Evolutionary conservation across 2,797 vertebrate species (phyloP).

Genomic region (Danio albolineatus): DNA sequence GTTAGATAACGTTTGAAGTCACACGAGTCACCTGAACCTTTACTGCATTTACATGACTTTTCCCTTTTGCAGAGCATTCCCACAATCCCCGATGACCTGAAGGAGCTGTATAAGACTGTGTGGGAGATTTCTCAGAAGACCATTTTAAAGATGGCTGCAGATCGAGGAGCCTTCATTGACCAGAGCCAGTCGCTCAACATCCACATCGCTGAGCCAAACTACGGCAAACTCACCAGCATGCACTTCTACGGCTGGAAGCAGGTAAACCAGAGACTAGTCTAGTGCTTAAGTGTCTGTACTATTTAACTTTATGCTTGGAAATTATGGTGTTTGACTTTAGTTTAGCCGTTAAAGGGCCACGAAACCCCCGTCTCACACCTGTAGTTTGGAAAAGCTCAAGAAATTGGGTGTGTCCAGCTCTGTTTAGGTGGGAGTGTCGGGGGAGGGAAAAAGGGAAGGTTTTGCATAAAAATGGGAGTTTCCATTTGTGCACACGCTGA

Average conservation of each 20-base stretch:
- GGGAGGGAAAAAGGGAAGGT: too few species aligned
- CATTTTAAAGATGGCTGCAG: slow-evolving; percentile 94
- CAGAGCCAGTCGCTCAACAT: slow-evolving; percentile 99
- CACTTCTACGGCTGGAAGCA: slow-evolving; percentile 99
- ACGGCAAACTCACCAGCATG: slow-evolving; percentile 98
- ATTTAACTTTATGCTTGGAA: too few species aligned
- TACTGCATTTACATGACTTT: neutral
- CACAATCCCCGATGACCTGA: slow-evolving; percentile 89
- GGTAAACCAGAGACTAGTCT: slow-evolving; percentile 67
- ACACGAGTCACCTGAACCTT: neutral
- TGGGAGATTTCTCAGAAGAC: slow-evolving; percentile 99
- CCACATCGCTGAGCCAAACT: slow-evolving; percentile 97
- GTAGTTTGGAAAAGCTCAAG: too few species aligned
- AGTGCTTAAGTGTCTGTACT: too few species aligned
- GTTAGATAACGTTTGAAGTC: too few species aligned
- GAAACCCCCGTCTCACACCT: too few species aligned
- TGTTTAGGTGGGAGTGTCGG: too few species aligned
- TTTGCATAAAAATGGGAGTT: too few species aligned
- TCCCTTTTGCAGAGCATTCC: slow-evolving; percentile 78
- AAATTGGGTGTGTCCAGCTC: too few species aligned
- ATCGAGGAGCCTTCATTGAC: slow-evolving; percentile 95
- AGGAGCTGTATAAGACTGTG: slow-evolving; percentile 95
- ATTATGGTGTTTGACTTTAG: too few species aligned
- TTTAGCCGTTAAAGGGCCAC: too few species aligned
- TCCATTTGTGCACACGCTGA: too few species aligned